Conservation (phyloP, 1,140 invertebrate genomes). For the Polypedilum pembai region DNA sequence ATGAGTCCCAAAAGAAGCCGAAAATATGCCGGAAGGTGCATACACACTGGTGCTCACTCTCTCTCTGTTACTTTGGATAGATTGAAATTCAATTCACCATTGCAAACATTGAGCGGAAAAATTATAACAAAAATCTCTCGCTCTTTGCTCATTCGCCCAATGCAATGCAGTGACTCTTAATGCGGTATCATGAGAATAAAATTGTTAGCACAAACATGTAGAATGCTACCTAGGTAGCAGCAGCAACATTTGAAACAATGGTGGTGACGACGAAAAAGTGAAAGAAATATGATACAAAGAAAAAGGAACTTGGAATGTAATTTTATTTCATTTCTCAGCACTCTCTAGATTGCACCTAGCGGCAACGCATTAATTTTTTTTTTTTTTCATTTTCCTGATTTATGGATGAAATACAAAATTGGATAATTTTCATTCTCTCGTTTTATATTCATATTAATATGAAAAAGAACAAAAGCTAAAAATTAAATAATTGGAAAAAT, state of each 20-base stretch:
- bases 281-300: slow-evolving; percentile 17
- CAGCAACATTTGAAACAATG: background rate
- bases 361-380: slow-evolving; percentile 24
- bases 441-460: background rate
- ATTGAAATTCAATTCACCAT: slow-evolving; percentile 21
- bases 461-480: background rate
- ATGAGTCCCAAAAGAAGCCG: background rate
- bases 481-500: too few species aligned
- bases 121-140: background rate
- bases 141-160: background rate
- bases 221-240: background rate
- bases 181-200: background rate
- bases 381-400: slow-evolving; percentile 11
- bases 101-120: background rate
- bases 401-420: background rate
- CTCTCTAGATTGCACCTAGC: slow-evolving; percentile 22
- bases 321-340: background rate
- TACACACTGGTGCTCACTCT: background rate
- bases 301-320: background rate
- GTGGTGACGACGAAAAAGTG: background rate
- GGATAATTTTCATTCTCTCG: background rate
- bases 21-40: background rate
- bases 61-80: background rate
- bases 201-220: slow-evolving; percentile 20
- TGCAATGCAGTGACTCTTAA: background rate